These are phyloP conservation scores for Drosophila tripunctata DNA, from an alignment of 2,888 invertebrate species.

Conservation along the genomic window DNA sequence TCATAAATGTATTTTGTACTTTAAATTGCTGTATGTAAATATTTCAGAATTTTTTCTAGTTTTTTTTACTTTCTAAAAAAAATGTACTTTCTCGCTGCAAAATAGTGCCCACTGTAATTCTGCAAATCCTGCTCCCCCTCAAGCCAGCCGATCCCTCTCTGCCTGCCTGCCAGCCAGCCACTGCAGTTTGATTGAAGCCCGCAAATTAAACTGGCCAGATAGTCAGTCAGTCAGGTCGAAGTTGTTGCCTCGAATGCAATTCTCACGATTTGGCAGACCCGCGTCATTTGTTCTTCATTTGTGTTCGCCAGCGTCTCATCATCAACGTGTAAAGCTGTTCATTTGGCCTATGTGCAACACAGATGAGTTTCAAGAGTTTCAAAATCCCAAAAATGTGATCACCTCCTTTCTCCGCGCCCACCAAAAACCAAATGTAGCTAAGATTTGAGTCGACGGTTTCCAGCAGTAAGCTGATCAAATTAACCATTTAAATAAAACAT, in stretches of 20 bases:
- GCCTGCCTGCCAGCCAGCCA: constrained; percentile 1
- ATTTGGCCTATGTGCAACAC: constrained; percentile 60
- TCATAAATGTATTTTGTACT: too few relatives aligned
- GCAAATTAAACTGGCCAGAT: constrained; percentile 68
- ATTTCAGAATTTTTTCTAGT: too few relatives aligned
- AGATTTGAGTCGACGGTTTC: constrained; percentile 35
- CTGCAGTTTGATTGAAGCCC: constrained; percentile 69
- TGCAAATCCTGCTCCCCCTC: background rate
- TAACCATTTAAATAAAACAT: constrained; percentile 76
- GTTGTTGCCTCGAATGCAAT: constrained; percentile 56
- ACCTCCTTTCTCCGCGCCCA: too few relatives aligned
- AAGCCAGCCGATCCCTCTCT: background rate
- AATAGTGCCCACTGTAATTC: background rate
- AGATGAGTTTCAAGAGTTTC: background rate
- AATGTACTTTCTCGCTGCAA: too few relatives aligned
- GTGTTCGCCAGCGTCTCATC: constrained; percentile 55
- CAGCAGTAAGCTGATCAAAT: constrained; percentile 52
- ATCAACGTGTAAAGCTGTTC: constrained; percentile 71
- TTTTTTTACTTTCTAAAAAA: too few relatives aligned
- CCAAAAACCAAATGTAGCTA: too few relatives aligned
- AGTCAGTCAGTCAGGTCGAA: background rate
- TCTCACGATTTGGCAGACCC: constrained; percentile 71
- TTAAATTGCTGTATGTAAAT: too few relatives aligned
- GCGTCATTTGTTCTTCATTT: constrained; percentile 60
- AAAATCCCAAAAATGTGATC: constrained; percentile 12